These are phyloP conservation scores for Murina feae DNA, from an alignment of 2,113 vertebrate species.

Conservation along the genomic window DNA sequence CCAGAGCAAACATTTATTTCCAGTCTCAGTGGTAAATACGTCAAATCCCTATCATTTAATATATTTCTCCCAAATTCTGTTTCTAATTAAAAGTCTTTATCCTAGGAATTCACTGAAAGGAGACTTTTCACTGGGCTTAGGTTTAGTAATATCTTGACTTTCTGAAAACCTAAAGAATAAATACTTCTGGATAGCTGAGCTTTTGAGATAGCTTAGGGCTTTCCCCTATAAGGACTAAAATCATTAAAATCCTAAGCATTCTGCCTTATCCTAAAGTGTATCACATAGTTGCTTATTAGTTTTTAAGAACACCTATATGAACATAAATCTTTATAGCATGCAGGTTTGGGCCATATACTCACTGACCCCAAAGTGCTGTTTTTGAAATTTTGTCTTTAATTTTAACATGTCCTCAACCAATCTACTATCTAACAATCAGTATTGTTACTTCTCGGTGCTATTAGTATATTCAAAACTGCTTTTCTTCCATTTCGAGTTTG, in stretches of 20 bases:
- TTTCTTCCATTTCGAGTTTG: background rate
- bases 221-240: constrained; percentile 45
- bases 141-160: constrained; percentile 34
- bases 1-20: constrained; percentile 53
- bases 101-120: constrained; percentile 37
- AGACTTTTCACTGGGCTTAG: background rate
- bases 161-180: constrained; percentile 27
- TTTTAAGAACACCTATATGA: background rate
- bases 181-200: background rate
- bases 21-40: background rate
- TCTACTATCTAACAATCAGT: background rate
- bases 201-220: background rate
- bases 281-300: background rate
- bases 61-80: constrained; percentile 17
- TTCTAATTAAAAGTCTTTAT: constrained; percentile 45
- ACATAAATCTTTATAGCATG: background rate
- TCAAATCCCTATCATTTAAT: constrained; percentile 48
- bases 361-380: background rate
- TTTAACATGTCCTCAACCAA: background rate
- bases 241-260: constrained; percentile 12
- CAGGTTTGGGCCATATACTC: background rate
- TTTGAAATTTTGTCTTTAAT: background rate
- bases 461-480: background rate
- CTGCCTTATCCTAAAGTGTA: constrained; percentile 10
- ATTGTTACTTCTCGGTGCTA: background rate